Conservation (phyloP, 2,113 vertebrate species). For the Cathartes aura region DNA sequence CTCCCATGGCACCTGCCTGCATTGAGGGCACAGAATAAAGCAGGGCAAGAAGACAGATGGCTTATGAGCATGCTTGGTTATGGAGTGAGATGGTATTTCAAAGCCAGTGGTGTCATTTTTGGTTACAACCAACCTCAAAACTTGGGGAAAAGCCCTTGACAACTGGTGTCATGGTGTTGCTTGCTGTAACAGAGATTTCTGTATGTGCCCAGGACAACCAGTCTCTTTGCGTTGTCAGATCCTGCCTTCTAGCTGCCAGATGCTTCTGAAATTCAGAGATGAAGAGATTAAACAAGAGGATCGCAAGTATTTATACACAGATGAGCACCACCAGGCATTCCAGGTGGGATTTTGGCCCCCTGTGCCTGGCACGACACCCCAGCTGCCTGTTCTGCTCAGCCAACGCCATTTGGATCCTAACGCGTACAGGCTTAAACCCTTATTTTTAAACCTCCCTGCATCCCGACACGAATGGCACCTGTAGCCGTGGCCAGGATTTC, state of each 20-base stretch:
- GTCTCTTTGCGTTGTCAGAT: background rate
- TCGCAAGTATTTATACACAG: background rate
- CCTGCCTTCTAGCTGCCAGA: background rate
- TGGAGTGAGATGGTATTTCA: background rate
- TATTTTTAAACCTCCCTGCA: background rate
- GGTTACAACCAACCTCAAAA: background rate
- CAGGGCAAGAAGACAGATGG: background rate
- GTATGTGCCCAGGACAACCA: background rate
- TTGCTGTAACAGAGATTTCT: background rate
- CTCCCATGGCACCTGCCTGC: background rate
- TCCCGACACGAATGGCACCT: fast-evolving
- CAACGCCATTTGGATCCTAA: background rate
- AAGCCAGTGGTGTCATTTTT: background rate
- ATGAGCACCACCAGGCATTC: background rate
- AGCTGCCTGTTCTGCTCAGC: background rate
- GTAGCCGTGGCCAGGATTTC: background rate
- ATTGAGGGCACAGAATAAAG: background rate
- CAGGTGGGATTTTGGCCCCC: background rate
- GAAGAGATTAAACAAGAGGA: background rate
- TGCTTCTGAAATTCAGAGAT: background rate
- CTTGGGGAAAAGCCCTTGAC: background rate
- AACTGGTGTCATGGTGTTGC: background rate
- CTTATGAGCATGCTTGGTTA: background rate
- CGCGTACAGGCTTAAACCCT: fast-evolving
- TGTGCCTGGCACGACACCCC: background rate